Evolutionary conservation across 2,888 invertebrate genomes (phyloP).

Genomic region (Scaptomyza caliginosa): DNA sequence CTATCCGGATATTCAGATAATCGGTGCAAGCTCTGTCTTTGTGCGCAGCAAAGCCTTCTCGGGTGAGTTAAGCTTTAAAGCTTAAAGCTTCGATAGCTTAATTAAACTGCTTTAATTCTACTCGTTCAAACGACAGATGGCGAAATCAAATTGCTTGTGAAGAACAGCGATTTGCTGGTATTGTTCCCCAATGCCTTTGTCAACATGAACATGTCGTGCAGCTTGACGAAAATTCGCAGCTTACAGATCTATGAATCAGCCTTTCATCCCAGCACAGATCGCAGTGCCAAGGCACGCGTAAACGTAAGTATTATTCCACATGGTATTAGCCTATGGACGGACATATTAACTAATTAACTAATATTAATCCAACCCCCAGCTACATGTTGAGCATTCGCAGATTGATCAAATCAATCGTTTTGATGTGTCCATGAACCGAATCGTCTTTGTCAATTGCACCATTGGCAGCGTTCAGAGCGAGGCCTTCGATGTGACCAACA

Average conservation of each 20-base stretch:
- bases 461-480: slow-evolving; percentile 76
- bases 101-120: too few species aligned
- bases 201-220: slow-evolving; percentile 77
- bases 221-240: slow-evolving; percentile 72
- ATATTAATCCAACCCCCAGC: slow-evolving; percentile 51
- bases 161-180: slow-evolving; percentile 71
- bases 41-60: slow-evolving; percentile 76
- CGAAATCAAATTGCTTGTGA: slow-evolving; percentile 80
- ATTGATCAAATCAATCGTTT: slow-evolving; percentile 79
- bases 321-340: neutral
- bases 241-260: slow-evolving; percentile 79
- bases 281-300: slow-evolving; percentile 59
- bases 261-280: slow-evolving; percentile 69
- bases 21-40: slow-evolving; percentile 75
- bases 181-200: slow-evolving; percentile 78
- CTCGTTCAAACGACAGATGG: too few species aligned
- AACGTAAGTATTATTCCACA: slow-evolving; percentile 67
- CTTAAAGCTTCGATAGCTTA: neutral
- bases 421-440: slow-evolving; percentile 80
- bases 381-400: slow-evolving; percentile 75
- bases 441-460: slow-evolving; percentile 77
- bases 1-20: slow-evolving; percentile 81
- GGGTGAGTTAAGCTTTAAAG: slow-evolving; percentile 60
- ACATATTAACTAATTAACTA: too few species aligned
- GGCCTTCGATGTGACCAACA: slow-evolving; percentile 82